A percentile compares a stretch with the other conserved stretches of the same genome.
Evolutionary conservation across 1,140 invertebrate genomes (phyloP).

Genomic region (Rhagoletis zephyria): DNA sequence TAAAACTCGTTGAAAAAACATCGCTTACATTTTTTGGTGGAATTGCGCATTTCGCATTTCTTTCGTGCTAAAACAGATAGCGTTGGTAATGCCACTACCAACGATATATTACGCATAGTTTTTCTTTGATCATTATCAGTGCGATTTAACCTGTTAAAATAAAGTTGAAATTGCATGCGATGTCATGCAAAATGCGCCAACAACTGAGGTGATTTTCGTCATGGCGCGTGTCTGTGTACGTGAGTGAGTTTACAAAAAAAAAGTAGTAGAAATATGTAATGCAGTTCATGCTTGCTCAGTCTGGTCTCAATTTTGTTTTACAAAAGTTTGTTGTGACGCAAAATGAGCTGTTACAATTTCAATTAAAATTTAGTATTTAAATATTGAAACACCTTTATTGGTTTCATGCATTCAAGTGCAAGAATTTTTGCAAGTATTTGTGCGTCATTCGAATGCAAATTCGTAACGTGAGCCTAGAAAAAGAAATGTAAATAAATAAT

Average conservation of each 20-base stretch:
- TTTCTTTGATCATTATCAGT: background rate
- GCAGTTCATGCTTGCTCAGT: too few relatives aligned
- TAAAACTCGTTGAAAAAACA: background rate
- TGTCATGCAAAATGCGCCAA: background rate
- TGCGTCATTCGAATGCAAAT: background rate
- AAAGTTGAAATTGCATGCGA: background rate
- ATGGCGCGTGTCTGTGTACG: background rate
- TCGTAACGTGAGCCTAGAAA: background rate
- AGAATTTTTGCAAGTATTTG: background rate
- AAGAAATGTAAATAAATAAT: background rate
- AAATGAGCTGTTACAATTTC: background rate
- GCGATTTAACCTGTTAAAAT: background rate
- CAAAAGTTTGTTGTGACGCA: background rate
- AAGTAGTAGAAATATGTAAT: background rate
- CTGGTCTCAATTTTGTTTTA: too few relatives aligned
- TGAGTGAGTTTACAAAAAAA: background rate
- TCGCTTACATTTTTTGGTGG: too few relatives aligned
- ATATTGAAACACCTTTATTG: background rate
- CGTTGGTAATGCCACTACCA: background rate
- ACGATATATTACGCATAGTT: background rate
- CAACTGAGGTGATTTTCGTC: background rate
- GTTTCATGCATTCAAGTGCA: background rate
- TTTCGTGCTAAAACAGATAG: background rate
- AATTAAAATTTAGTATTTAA: background rate
- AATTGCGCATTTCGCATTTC: background rate